Evolutionary conservation across 2,113 vertebrate genomes (phyloP).

Genomic region (Clarias macrocephalus): DNA sequence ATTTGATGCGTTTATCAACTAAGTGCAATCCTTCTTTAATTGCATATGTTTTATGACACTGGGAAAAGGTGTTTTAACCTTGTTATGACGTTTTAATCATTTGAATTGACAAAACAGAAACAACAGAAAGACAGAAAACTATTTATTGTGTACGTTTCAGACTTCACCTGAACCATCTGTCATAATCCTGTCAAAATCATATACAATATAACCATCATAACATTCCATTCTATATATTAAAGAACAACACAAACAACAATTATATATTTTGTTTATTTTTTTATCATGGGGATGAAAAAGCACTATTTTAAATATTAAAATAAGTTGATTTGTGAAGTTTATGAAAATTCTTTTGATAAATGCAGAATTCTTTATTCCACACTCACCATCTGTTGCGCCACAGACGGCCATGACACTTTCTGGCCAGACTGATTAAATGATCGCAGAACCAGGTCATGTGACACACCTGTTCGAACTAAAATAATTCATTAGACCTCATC

Average conservation of each 20-base stretch:
- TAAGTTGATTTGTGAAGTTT: background rate
- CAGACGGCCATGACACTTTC: background rate
- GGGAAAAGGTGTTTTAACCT: no score
- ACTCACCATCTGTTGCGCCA: background rate
- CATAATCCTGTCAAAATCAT: background rate
- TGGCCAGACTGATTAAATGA: constrained; percentile 11
- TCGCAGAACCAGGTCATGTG: constrained; percentile 1
- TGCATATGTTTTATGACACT: no score
- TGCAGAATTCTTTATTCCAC: background rate
- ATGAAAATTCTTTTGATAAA: background rate
- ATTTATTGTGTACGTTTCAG: no score
- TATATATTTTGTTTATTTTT: background rate
- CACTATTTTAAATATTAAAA: background rate
- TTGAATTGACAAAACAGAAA: no score
- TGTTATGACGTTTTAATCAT: no score
- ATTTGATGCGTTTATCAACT: no score
- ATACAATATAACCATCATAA: background rate
- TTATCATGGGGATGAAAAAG: background rate
- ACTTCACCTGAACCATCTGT: background rate
- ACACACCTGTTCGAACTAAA: background rate
- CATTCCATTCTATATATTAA: background rate
- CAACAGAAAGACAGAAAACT: no score
- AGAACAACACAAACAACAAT: background rate
- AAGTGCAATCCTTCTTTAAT: no score
- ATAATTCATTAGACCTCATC: background rate